Evolutionary conservation across 1,140 invertebrate genomes (phyloP), one percentile per base, ranked within the genome.

Genomic region (Aphidius ervi): DNA sequence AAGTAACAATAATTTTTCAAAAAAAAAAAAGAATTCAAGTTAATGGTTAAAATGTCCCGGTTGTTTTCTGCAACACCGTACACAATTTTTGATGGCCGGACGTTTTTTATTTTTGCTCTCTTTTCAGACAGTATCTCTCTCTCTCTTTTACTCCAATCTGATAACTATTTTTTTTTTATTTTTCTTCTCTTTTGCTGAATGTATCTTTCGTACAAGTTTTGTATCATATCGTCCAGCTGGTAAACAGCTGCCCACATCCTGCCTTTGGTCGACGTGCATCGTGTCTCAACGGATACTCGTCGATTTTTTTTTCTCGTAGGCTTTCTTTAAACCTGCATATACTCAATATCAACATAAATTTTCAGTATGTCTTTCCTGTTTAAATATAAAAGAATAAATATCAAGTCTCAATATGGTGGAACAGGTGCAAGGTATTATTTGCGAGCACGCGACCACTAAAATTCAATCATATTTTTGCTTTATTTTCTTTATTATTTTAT

Each of bases 191-290:
- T 16, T 16, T 16, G 1, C 16, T 31, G 23, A 31, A 31, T 31
- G 23, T 31, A 31, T 31, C 23, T 31, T 31, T 31, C 23, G 23
- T 31, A 16, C 16, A 31, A 31, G 23, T 31, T 31, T 58, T 37
- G 65, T 67, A 70, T 70, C 68, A 55, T 47, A 65, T 69, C 66
- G 64, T 68, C 70, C 68, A 71, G 68, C 70, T 70, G 68, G 68
- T 72, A 68, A 71, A 70, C 71, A 73, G 71, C 69, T 74, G 71
- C 71, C 69, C 70, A 72, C 72, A 70, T 70, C 70, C 72, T 74
- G 68, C 70, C 69, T 68, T 67, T 59, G 63, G 67, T 50, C 61
- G 53, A 10, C 7, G 5, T 43, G 42, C 9, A 43, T 31, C 42
- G 10, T 31, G 23, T 52, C 50, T 52, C 50, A 31, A 31, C 1